Base-by-base conservation (phyloP, 2,888 invertebrate species). In the Ganaspis brasiliensis region DNA sequence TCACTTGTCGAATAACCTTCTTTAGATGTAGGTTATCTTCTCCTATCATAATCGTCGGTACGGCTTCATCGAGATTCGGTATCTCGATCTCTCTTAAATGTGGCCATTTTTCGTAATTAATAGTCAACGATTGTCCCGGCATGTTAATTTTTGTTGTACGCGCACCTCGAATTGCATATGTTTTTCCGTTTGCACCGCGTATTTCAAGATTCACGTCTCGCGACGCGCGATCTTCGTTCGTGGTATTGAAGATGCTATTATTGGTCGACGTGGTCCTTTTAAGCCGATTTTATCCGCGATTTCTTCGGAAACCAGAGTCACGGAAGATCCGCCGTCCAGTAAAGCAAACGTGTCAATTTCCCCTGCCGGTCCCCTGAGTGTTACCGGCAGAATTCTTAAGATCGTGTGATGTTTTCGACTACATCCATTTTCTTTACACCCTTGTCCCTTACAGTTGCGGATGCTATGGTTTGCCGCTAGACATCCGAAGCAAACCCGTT, bases 21-120 rank as follows among this genome's bases (percentile, higher is more conserved):
- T 55, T 56, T 9, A 57, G 24, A 16, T 75, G 71, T n/a, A 49
- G 40, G 10, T 75, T 55, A 21, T 75, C 75, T n/a, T 40, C 31
- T 49, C 71, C 57, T 3, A 75, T 72, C 10, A 75, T 21, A 24
- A 75, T 71, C 1, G 56, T 72, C 10, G 75, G 75, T 37, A 19
- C 24, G 1, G 57, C 73, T 0, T 56, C 1, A 1, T 24, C 26
- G n/a, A 56, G 16, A 12, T 72, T 59, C 1, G 55, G 19, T 26
- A 72, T 37, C n/a, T 75, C 45, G 5, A 72, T 6, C 6, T 16
- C 26, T 19, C 24, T n/a, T 4, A 75, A 45, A 31, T 72, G 49
- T n/a, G 55, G 35, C 59, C 72, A 75, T 14, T 16, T 35, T 1
- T 72, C 57, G 2, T 0, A 12, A 26, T 61, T 37, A n/a, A 56